Conservation (phyloP, 2,113 vertebrate species). For the Thryonomys swinderianus region DNA sequence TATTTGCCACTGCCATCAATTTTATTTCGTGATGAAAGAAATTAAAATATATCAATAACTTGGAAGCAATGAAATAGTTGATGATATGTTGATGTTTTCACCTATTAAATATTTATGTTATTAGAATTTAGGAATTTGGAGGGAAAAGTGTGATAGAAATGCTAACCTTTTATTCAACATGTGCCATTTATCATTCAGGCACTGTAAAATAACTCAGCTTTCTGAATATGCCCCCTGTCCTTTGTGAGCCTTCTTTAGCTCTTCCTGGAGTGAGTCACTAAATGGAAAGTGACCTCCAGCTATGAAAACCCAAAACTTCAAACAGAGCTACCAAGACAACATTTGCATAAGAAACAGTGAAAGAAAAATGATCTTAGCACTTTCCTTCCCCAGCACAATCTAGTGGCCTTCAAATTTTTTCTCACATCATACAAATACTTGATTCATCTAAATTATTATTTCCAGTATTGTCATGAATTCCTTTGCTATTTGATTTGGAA, state of each 20-base stretch:
- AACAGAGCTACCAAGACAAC: slow-evolving; percentile 33
- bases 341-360: slow-evolving; percentile 32
- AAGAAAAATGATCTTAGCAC: not conserved
- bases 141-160: not conserved
- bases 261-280: not conserved
- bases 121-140: not conserved
- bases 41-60: not conserved
- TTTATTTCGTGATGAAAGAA: slow-evolving; percentile 26
- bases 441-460: slow-evolving; percentile 22
- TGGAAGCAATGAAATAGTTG: not conserved
- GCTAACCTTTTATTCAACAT: not conserved
- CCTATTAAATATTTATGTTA: not conserved
- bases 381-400: slow-evolving; percentile 31
- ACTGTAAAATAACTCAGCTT: slow-evolving; percentile 31
- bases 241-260: slow-evolving; percentile 27
- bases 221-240: slow-evolving; percentile 24
- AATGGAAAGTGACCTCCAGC: not conserved
- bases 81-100: not conserved
- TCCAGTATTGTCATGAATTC: not conserved
- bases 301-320: slow-evolving; percentile 56
- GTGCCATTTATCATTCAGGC: not conserved
- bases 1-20: not conserved
- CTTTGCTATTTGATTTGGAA: slow-evolving; percentile 26
- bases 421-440: slow-evolving; percentile 31
- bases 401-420: not conserved